Conservation (phyloP, 2,797 vertebrate species). For the Danio jaintianensis region DNA sequence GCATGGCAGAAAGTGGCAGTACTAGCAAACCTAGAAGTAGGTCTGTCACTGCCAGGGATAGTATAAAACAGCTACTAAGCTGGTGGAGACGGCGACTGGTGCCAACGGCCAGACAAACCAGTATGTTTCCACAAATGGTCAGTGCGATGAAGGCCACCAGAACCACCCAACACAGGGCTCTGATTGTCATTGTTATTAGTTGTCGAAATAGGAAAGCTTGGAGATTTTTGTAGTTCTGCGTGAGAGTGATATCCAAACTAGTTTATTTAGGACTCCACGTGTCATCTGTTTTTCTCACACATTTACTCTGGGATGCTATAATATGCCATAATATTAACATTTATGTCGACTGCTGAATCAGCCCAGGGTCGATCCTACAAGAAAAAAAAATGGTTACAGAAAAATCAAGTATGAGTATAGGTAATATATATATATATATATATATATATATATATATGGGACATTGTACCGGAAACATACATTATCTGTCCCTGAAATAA, state of each 20-base stretch:
- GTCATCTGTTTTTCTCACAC: not conserved
- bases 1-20: slow-evolving; percentile 87
- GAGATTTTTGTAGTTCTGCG: not conserved
- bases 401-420: too few relatives aligned
- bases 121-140: slow-evolving; percentile 87
- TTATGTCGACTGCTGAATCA: not conserved
- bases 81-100: slow-evolving; percentile 86
- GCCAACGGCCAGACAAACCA: slow-evolving; percentile 90
- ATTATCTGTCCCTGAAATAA: too few relatives aligned
- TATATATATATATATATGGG: too few relatives aligned
- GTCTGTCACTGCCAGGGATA: slow-evolving; percentile 92
- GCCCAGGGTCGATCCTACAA: slow-evolving; percentile 11
- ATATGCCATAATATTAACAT: not conserved
- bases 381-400: not conserved
- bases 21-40: slow-evolving; percentile 91
- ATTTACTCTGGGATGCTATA: not conserved
- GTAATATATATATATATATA: too few relatives aligned
- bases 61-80: slow-evolving; percentile 88
- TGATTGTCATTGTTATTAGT: slow-evolving; percentile 67
- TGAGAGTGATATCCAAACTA: not conserved
- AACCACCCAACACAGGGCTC: slow-evolving; percentile 74
- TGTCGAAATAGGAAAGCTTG: not conserved
- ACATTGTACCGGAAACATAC: too few relatives aligned
- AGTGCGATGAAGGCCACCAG: slow-evolving; percentile 82
- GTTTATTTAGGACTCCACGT: not conserved